Conservation (phyloP, 2,797 vertebrate species). For the Simalia tracyae region DNA sequence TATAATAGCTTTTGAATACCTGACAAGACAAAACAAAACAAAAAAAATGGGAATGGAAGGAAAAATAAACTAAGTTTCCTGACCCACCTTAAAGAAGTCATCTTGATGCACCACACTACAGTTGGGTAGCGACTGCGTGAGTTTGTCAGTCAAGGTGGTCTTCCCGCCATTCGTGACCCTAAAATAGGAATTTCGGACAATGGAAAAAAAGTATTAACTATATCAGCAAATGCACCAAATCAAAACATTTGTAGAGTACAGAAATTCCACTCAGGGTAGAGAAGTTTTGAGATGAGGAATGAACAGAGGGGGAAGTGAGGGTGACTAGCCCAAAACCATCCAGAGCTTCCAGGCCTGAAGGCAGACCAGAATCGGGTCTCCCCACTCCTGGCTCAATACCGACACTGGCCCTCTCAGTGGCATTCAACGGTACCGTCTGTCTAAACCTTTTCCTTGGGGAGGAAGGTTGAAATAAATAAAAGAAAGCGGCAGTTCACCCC, state of each 20-base stretch:
- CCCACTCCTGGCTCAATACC: not conserved
- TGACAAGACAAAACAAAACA: not conserved
- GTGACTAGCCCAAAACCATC: not conserved
- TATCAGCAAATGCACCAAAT: not conserved
- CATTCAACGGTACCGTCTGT: not conserved
- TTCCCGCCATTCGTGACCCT: conserved; percentile 92
- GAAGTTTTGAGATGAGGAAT: not conserved
- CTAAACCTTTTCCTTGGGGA: not conserved
- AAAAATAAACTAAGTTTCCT: not conserved
- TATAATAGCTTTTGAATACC: not conserved
- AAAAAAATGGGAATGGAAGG: not conserved
- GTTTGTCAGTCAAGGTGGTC: conserved; percentile 85
- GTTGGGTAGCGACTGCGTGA: conserved; percentile 83
- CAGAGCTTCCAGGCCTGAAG: not conserved
- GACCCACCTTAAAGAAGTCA: conserved; percentile 91
- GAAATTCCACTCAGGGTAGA: not conserved
- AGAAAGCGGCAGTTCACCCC: not conserved
- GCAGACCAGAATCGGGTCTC: not conserved
- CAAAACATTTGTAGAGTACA: not conserved
- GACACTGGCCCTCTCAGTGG: not conserved
- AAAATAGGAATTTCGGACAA: conserved; percentile 15
- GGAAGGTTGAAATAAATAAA: not conserved
- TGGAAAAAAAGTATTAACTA: not conserved
- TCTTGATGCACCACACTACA: conserved; percentile 92
- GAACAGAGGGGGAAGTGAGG: not conserved